Evolutionary conservation across 2,888 invertebrate species (phyloP), one percentile per base, ranked within the genome.

Genomic region (Dusona sp.): DNA sequence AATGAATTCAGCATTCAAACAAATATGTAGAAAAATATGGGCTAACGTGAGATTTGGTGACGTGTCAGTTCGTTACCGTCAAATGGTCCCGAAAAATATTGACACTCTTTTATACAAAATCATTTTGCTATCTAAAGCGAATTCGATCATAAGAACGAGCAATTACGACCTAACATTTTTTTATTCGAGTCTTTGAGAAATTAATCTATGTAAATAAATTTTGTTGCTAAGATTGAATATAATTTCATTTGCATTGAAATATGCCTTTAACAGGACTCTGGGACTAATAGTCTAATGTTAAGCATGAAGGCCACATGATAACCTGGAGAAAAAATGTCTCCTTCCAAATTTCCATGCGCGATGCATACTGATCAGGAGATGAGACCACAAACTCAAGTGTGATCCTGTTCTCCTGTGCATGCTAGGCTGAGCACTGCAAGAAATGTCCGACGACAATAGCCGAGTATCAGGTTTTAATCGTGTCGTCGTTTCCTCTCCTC

Each of bases 351-450:
- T 61, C 57, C 13, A 9, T 38, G 65, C 38, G 42, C 11, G 54
- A n/a, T 29, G 51, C 48, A 64, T 38, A 36, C 13, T 29, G 65
- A 75, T 29, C 57, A 73, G 57, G 57, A 57, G 38, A 81, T 29
- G 7, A 65, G 33, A 80, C 29, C 16, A 36, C n/a, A 22, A 29
- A 3, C n/a, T 38, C 6, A 65, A 38, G 36, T 22, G 45, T 19
- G 13, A 73, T 85, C 45, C 78, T 93, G 89, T 48, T 91, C 89
- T 90, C 93, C 92, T 91, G 90, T 88, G 92, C 92, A 91, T 91
- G 90, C 90, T 92, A 91, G 92, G 90, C 91, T 88, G 81, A 81
- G 78, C 45, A 65, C 79, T 86, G 83, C 88, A 85, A 90, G 90
- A 90, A 89, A 89, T 88, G 87, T 85, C 89, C 88, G 85, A 84